phyloP scores from a whole-genome alignment of 2,888 invertebrate genomes.

The Tetrapedia diversipes region DNA sequence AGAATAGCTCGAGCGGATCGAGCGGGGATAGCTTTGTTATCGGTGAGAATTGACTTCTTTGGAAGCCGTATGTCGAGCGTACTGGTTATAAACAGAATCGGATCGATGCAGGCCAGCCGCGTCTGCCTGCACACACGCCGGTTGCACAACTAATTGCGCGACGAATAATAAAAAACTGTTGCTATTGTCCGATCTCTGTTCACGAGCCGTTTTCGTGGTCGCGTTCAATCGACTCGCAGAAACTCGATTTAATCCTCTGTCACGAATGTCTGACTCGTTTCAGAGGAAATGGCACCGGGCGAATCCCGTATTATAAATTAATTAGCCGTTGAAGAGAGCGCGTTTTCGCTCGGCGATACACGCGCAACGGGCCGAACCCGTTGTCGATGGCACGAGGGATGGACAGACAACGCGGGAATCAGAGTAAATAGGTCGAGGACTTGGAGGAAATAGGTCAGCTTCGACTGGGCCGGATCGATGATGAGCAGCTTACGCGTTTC shows the following conservation, averaged over 20 bases:
- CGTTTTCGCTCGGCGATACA: not conserved
- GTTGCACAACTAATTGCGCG: conserved; percentile 39
- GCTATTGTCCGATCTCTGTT: not conserved
- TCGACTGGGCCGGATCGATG: conserved; percentile 48
- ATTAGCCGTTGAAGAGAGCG: not conserved
- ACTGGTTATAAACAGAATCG: conserved; percentile 53
- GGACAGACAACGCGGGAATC: conserved; percentile 26
- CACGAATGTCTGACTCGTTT: too few relatives aligned
- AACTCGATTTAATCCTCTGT: too few relatives aligned
- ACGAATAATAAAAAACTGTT: conserved; percentile 26
- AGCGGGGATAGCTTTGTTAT: conserved; percentile 11
- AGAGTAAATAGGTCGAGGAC: conserved; percentile 73
- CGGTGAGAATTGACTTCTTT: conserved; percentile 40
- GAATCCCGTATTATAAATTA: not conserved
- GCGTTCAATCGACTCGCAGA: too few relatives aligned
- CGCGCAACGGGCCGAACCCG: not conserved
- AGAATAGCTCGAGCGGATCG: not conserved
- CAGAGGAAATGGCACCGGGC: too few relatives aligned
- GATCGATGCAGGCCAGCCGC: conserved; percentile 60
- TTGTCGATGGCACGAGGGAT: not conserved
- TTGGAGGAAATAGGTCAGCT: conserved; percentile 64
- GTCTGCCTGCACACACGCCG: conserved; percentile 2
- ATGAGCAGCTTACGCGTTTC: conserved; percentile 43
- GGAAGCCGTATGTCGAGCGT: conserved; percentile 50
- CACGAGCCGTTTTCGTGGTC: not conserved